phyloP scores from a whole-genome alignment of 1,140 invertebrate species.

The Pogonognathellus flavescens region DNA sequence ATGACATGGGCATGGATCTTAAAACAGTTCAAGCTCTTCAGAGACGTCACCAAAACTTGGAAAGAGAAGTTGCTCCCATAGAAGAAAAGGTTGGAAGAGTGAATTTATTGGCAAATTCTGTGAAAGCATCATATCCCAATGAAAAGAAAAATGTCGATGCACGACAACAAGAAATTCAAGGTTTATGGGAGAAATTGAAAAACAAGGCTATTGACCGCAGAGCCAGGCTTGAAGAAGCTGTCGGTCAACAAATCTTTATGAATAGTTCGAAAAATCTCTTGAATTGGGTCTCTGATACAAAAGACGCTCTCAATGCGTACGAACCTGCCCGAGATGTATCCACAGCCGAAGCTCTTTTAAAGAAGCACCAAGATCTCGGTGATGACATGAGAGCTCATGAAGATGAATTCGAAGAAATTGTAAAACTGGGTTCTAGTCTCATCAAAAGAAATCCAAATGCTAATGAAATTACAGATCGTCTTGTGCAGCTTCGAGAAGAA shows the following conservation, averaged over 20 bases:
- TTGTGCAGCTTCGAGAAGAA: conserved; percentile 82
- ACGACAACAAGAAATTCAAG: conserved; percentile 86
- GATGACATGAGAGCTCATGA: conserved; percentile 93
- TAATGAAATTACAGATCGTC: conserved; percentile 78
- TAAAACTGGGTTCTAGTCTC: conserved; percentile 82
- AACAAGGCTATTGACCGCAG: conserved; percentile 85
- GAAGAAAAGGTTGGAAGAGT: conserved; percentile 90
- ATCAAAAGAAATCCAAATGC: conserved; percentile 79
- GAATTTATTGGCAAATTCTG: conserved; percentile 83
- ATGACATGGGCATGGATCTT: conserved; percentile 82
- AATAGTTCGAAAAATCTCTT: conserved; percentile 85
- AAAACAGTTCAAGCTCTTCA: conserved; percentile 92
- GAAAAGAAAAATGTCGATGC: conserved; percentile 87
- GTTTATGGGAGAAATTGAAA: conserved; percentile 88
- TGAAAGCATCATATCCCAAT: conserved; percentile 91
- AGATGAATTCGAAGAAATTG: conserved; percentile 87
- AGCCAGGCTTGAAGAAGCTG: conserved; percentile 88
- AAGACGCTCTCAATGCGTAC: conserved; percentile 85
- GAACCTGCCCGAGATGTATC: conserved; percentile 88
- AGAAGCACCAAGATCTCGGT: conserved; percentile 90
- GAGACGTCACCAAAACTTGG: conserved; percentile 88
- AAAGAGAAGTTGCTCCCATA: conserved; percentile 89
- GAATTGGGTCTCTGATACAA: conserved; percentile 83
- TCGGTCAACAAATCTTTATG: conserved; percentile 95
- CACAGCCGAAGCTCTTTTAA: conserved; percentile 89